These are phyloP conservation scores for Sporophila hypoxantha DNA, from an alignment of 2,113 vertebrate genomes.

Conservation along the genomic window DNA sequence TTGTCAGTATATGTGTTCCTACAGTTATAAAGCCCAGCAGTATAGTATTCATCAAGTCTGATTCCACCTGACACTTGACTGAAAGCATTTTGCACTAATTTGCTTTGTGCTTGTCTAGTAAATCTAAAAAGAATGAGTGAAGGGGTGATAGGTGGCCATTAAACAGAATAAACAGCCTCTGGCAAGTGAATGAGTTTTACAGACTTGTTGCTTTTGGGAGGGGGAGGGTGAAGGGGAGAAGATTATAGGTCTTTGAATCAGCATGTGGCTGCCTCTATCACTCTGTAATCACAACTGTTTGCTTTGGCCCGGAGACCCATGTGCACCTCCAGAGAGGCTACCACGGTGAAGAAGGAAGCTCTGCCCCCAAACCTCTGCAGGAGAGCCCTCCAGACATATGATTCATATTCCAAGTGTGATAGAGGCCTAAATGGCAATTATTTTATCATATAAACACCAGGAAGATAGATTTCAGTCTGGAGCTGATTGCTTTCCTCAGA, in stretches of 20 bases:
- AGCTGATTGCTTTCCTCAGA: slow-evolving; percentile 52
- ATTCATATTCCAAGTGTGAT: slow-evolving; percentile 65
- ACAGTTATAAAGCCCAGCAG: slow-evolving; percentile 42
- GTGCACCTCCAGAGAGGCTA: slow-evolving; percentile 53
- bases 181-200: slow-evolving; percentile 57
- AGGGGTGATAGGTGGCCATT: slow-evolving; percentile 69
- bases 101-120: slow-evolving; percentile 68
- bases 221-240: slow-evolving; percentile 20
- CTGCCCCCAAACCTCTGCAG: slow-evolving; percentile 37
- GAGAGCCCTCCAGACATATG: slow-evolving; percentile 59
- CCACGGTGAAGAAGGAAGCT: slow-evolving; percentile 45
- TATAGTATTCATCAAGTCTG: slow-evolving; percentile 52
- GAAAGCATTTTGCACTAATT: slow-evolving; percentile 73
- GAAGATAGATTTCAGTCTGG: slow-evolving; percentile 57
- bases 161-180: slow-evolving; percentile 72
- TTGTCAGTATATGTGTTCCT: slow-evolving; percentile 35
- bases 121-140: slow-evolving; percentile 68
- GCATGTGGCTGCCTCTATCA: slow-evolving; percentile 57
- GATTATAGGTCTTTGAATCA: slow-evolving; percentile 58
- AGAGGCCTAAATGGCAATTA: slow-evolving; percentile 67
- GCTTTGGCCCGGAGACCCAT: slow-evolving; percentile 58
- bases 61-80: slow-evolving; percentile 70
- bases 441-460: slow-evolving; percentile 66
- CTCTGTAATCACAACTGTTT: slow-evolving; percentile 65
- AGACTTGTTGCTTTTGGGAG: slow-evolving; percentile 59